These are phyloP conservation scores for Orius laevigatus DNA, from an alignment of 1,140 invertebrate species.

Conservation along the genomic window DNA sequence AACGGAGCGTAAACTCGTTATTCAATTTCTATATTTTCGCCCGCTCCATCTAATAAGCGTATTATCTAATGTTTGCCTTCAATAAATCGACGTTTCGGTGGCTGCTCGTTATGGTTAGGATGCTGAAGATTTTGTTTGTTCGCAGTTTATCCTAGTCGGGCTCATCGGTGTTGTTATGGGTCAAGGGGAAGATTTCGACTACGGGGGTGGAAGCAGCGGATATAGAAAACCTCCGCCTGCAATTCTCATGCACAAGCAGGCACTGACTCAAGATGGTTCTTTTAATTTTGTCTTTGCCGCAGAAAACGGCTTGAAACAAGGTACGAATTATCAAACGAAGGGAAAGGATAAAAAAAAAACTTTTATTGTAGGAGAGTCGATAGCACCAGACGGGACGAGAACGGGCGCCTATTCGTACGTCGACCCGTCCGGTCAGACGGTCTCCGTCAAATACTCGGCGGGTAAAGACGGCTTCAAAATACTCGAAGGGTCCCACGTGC, in stretches of 20 bases:
- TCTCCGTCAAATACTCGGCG: constrained; percentile 34
- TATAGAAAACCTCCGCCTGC: constrained; percentile 20
- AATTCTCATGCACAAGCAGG: constrained; percentile 28
- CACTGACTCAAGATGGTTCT: constrained; percentile 33
- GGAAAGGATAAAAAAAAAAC: neutral
- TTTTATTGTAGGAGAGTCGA: constrained; percentile 30
- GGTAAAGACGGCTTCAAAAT: constrained; percentile 29
- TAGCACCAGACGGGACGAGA: constrained; percentile 41
- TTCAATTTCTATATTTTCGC: too few relatives aligned
- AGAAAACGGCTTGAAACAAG: constrained; percentile 45
- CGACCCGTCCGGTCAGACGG: constrained; percentile 37
- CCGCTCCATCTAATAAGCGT: too few relatives aligned
- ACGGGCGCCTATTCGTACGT: constrained; percentile 46
- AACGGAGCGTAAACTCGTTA: too few relatives aligned
- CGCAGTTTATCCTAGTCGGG: constrained; percentile 6
- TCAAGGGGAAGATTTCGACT: constrained; percentile 8
- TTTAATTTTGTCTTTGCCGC: constrained; percentile 46
- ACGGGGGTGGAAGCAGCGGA: constrained; percentile 19
- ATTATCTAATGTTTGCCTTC: too few relatives aligned
- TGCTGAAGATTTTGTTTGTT: neutral
- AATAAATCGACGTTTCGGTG: too few relatives aligned
- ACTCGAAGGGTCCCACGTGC: constrained; percentile 26
- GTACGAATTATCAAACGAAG: neutral
- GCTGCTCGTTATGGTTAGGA: too few relatives aligned
- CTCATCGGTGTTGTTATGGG: constrained; percentile 4